Evolutionary conservation across 64 coral and sea anemone species (phyloP).

Genomic region (Stichodactyla helianthus): DNA sequence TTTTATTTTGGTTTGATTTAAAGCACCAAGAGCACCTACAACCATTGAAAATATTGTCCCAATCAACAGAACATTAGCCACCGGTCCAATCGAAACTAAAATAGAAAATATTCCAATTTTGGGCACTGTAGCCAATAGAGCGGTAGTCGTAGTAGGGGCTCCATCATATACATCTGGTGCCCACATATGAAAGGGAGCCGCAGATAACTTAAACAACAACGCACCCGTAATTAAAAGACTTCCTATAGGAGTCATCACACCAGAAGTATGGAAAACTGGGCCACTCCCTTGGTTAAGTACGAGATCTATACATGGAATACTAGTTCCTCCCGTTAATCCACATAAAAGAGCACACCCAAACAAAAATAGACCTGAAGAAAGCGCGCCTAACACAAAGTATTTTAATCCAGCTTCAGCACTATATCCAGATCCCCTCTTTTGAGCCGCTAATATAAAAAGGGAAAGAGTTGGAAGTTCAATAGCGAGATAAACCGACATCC

Average conservation of each 20-base stretch:
- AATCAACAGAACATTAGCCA: slow-evolving; percentile 47
- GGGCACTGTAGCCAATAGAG: slow-evolving; percentile 66
- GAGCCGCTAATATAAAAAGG: slow-evolving; percentile 76
- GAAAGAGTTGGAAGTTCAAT: slow-evolving; percentile 73
- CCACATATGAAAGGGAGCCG: slow-evolving; percentile 73
- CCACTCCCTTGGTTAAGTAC: slow-evolving; percentile 27
- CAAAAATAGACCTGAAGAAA: slow-evolving; percentile 68
- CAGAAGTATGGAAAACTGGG: slow-evolving; percentile 22
- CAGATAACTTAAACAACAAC: slow-evolving; percentile 67
- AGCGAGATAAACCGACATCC: slow-evolving; percentile 71
- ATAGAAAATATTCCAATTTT: slow-evolving; percentile 62
- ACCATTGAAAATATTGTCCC: slow-evolving; percentile 45
- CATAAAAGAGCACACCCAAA: slow-evolving; percentile 66
- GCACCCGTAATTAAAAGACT: slow-evolving; percentile 46
- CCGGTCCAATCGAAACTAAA: slow-evolving; percentile 54
- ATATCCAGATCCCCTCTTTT: slow-evolving; percentile 71
- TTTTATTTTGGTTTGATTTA: slow-evolving; percentile 75
- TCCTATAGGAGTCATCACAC: slow-evolving; percentile 37
- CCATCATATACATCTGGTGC: slow-evolving; percentile 70
- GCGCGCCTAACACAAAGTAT: slow-evolving; percentile 78
- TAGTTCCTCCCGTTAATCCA: slow-evolving; percentile 59
- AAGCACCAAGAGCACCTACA: slow-evolving; percentile 56
- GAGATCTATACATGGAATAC: slow-evolving; percentile 42
- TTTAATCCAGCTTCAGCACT: slow-evolving; percentile 78
- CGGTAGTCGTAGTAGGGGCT: slow-evolving; percentile 52